Percentiles rank a stretch among this genome's conserved stretches.
Conservation (phyloP, 2,888 invertebrate genomes). For the Dynastes tityus region DNA sequence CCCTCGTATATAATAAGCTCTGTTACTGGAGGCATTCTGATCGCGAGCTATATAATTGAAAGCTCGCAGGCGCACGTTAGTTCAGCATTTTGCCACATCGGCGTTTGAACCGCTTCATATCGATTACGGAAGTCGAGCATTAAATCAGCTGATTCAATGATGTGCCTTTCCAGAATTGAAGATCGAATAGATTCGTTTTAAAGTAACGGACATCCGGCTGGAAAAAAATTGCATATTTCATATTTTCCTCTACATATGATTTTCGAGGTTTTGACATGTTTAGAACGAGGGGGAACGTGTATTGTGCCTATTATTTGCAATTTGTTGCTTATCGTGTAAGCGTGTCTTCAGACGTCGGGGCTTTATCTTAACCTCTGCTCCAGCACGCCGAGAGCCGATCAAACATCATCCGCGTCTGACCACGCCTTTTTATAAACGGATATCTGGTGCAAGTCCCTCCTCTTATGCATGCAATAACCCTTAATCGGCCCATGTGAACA, state of each 20-base stretch:
- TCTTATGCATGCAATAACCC: slow-evolving; percentile 63
- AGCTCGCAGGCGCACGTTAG: slow-evolving; percentile 7
- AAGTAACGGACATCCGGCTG: slow-evolving; percentile 9
- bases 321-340: slow-evolving; percentile 39
- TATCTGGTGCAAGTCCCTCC: slow-evolving; percentile 65
- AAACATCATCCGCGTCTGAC: slow-evolving; percentile 63
- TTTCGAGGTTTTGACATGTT: not conserved
- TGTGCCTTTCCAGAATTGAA: slow-evolving; percentile 5
- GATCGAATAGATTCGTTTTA: not conserved
- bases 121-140: slow-evolving; percentile 14
- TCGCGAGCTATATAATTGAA: not conserved
- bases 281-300: not conserved
- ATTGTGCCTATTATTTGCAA: slow-evolving; percentile 25
- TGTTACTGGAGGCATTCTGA: too few species aligned
- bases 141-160: slow-evolving; percentile 33
- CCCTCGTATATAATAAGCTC: too few species aligned
- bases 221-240: not conserved
- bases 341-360: slow-evolving; percentile 28
- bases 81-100: slow-evolving; percentile 20
- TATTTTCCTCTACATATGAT: not conserved
- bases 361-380: slow-evolving; percentile 48
- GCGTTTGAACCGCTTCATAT: slow-evolving; percentile 8
- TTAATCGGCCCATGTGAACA: slow-evolving; percentile 62
- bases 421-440: slow-evolving; percentile 68
- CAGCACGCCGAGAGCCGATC: slow-evolving; percentile 54